Conservation (phyloP, 2,888 invertebrate genomes). For the Lysandra bellargus region DNA sequence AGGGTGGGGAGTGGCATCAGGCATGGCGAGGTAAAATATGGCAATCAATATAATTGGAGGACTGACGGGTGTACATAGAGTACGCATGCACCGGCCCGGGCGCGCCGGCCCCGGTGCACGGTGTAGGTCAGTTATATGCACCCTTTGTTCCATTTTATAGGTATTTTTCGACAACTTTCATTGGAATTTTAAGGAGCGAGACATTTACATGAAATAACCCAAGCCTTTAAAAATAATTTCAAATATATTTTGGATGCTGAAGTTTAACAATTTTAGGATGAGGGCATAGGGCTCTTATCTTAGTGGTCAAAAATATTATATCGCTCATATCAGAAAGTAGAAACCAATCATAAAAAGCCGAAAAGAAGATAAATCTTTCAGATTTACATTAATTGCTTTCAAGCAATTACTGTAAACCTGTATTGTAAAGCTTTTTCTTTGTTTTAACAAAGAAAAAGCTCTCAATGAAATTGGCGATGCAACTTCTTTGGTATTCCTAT, state of each 20-base stretch:
- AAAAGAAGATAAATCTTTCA: neutral
- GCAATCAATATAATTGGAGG: slow-evolving; percentile 55
- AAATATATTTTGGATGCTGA: neutral
- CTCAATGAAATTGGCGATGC: neutral
- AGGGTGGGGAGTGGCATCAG: slow-evolving; percentile 24
- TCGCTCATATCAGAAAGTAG: neutral
- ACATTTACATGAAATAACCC: neutral
- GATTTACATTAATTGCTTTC: neutral
- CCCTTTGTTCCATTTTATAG: neutral
- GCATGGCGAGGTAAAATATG: slow-evolving; percentile 37
- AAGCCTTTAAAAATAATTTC: neutral
- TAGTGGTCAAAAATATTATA: no score
- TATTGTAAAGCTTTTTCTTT: neutral
- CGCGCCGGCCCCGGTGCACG: slow-evolving; percentile 49
- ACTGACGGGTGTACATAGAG: slow-evolving; percentile 49
- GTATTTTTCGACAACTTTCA: neutral
- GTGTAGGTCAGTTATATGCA: slow-evolving; percentile 66
- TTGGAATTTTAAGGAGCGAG: neutral
- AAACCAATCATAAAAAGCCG: neutral
- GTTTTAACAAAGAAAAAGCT: neutral
- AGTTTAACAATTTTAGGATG: neutral
- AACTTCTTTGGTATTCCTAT: neutral
- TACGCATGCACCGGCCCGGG: slow-evolving; percentile 61
- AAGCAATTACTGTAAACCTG: neutral
- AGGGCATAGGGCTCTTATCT: no score